Base-by-base conservation (phyloP, 2,113 vertebrate species). In the Stictonetta naevosa region DNA sequence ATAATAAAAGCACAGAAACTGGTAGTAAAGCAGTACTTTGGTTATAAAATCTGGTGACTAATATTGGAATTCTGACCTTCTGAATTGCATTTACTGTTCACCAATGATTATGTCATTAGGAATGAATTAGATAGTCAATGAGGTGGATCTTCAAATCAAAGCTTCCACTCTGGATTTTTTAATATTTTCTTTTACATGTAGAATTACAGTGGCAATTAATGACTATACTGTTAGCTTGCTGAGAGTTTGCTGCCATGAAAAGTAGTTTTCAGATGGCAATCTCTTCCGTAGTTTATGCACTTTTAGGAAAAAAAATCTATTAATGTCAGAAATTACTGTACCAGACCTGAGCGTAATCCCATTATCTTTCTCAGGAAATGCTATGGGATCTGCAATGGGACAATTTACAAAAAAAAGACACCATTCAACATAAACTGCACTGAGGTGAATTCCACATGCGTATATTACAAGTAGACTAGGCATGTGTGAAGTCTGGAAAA, bases 41-140 rank as follows among this genome's bases (percentile, higher is more conserved):
- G 55, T 85, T 97, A 94, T 97, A 96, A 97, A 97, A 97, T 95
- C 86, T 95, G 95, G 97, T 96, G 93, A 97, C 92, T 96, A 95
- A 97, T 97, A 95, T 96, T 94, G 91, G 95, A 96, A 95, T 97
- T 97, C 86, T 98, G 97, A 97, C 97, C 97, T 97, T 96, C 96
- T 97, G 94, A 97, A 97, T 97, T 97, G 90, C 92, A 26, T 88
- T 98, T 97, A 98, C 93, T 97, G 91, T 97, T 98, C 97, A 98
- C 96, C 97, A 97, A 97, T 97, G 96, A 98, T 97, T 98, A 97
- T 97, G 80, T 95, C 97, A 97, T 98, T 98, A 98, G 96, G 91
- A 97, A 96, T 96, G 91, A 98, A 97, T 98, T 98, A 98, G 92
- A 74, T 94, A 96, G 86, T 95, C 97, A 97, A 97, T 97, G 97